Evolutionary conservation across 2,113 vertebrate species (phyloP), one percentile per base, ranked within the genome.

Genomic region (Turnix velox): DNA sequence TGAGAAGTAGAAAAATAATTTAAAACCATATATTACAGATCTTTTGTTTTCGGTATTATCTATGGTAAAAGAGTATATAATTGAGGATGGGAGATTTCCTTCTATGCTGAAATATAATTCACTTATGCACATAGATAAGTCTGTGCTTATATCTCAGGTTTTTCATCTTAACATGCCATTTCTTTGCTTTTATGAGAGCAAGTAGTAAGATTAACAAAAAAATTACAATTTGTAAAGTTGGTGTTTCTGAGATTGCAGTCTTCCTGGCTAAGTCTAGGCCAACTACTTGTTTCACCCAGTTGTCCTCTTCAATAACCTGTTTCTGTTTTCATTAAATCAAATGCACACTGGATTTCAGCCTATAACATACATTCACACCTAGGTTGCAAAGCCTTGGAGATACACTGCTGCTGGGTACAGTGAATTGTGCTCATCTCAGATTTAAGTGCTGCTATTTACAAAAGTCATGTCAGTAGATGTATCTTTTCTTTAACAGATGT

Each of bases 401-500:
- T 48, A 40, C 42, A 59, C 16, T 93, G 37, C 33, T 49, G 28
- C 57, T 86, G 69, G 76, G 75, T 51, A 24, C 51, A 77, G 57
- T 90, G 82, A 86, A 59, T 58, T 59, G 63, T 85, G n/a, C 72
- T 95, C 58, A 28, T 66, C 67, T 77, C 85, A 82, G 75, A 61
- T 94, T 92, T 95, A 80, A 92, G 79, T 80, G 72, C 82, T 85
- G 63, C 75, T 92, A 51, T 90, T 90, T 86, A 54, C 83, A 65
- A 71, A 95, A 78, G 73, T 81, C 74, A 52, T 86, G 66, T 48
- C 8, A 23, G 54, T 30, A 72, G 65, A 59, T 77, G n/a, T 48
- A 75, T 77, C 31, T 66, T 86, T 94, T 69, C 73, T 65, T 87
- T 92, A 78, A 57, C 25, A 81, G 61, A 61, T 55, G 40, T 84